A percentile compares a stretch with the other conserved stretches of the same genome.
Evolutionary conservation across 2,113 vertebrate species (phyloP).

Genomic region (Corythornis vintsioides): DNA sequence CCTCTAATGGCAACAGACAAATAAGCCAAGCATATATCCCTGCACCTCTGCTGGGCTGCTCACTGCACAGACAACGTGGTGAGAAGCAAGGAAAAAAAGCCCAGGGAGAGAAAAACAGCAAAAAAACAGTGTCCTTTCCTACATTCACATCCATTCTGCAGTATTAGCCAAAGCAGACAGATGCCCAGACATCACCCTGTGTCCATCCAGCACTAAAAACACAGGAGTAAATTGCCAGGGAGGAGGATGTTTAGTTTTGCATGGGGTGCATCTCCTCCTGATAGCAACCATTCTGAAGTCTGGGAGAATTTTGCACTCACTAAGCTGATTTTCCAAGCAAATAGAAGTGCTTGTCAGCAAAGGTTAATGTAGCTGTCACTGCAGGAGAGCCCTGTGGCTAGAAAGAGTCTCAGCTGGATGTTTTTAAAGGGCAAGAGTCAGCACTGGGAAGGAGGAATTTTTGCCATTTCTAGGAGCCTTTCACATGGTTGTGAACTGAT

Average conservation of each 20-base stretch:
- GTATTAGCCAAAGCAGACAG: conserved; percentile 21
- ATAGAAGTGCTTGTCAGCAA: conserved; percentile 66
- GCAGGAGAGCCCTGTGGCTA: conserved; percentile 62
- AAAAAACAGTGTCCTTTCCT: neutral
- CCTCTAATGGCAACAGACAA: conserved; percentile 47
- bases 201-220: neutral
- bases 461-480: conserved; percentile 42
- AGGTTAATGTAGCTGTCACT: conserved; percentile 70
- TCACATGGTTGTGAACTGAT: neutral
- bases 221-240: conserved; percentile 1
- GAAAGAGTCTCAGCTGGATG: conserved; percentile 54
- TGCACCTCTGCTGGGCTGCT: conserved; percentile 32
- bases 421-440: conserved; percentile 69
- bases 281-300: conserved; percentile 51
- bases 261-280: neutral
- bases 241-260: conserved; percentile 41
- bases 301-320: conserved; percentile 56
- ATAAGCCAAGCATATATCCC: conserved; percentile 40
- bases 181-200: conserved; percentile 2
- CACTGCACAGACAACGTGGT: conserved; percentile 6
- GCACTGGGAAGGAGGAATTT: conserved; percentile 19
- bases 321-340: conserved; percentile 67
- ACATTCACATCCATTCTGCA: neutral
- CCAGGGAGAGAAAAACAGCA: conserved; percentile 29
- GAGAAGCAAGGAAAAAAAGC: neutral